A percentile compares a stretch with the other conserved stretches of the same genome.
These are phyloP conservation scores for Triplophysa siluroides DNA, from an alignment of 2,113 vertebrate genomes.

Conservation along the genomic window DNA sequence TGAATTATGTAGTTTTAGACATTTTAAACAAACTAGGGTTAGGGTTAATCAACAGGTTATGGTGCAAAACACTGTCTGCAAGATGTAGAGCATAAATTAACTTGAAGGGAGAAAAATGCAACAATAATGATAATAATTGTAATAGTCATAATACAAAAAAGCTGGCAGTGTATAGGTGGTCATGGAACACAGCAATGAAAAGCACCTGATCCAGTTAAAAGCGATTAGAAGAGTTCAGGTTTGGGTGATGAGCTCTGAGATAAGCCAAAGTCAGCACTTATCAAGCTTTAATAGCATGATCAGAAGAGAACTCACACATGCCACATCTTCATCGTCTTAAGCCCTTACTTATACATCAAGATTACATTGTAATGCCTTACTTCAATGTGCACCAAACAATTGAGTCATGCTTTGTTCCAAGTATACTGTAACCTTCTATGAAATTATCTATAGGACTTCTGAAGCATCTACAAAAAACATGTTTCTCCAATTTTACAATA, in stretches of 20 bases:
- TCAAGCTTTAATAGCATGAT: constrained; percentile 48
- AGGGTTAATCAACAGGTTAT: too few relatives aligned
- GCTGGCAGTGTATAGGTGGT: not conserved
- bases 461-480: constrained; percentile 14
- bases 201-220: constrained; percentile 15
- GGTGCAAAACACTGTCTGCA: too few relatives aligned
- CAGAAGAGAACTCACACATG: constrained; percentile 61
- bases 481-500: constrained; percentile 13
- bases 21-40: too few relatives aligned
- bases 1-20: too few relatives aligned
- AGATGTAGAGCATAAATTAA: too few relatives aligned
- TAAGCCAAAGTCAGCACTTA: constrained; percentile 47
- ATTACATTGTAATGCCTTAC: constrained; percentile 51
- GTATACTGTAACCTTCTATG: constrained; percentile 2
- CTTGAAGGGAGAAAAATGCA: too few relatives aligned
- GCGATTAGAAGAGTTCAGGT: constrained; percentile 42
- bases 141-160: not conserved
- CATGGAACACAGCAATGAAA: constrained; percentile 1
- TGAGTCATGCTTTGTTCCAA: constrained; percentile 53
- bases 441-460: constrained; percentile 11
- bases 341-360: constrained; percentile 32
- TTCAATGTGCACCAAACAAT: constrained; percentile 42
- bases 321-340: constrained; percentile 58
- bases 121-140: not conserved
- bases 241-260: constrained; percentile 39